phyloP scores from a whole-genome alignment of 2,113 vertebrate genomes.

The Apus apus region DNA sequence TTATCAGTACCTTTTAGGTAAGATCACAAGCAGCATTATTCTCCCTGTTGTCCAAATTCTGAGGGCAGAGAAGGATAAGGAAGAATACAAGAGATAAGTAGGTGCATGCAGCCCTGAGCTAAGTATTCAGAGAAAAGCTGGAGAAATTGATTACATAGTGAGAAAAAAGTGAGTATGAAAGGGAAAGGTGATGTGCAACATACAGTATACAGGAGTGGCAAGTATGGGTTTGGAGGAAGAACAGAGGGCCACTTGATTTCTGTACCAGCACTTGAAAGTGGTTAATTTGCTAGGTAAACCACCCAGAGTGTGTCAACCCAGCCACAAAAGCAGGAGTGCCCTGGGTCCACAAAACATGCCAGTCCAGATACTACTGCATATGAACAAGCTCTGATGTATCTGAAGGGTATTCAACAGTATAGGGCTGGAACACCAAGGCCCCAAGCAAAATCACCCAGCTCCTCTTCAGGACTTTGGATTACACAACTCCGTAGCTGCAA shows the following conservation, averaged over 20 bases:
- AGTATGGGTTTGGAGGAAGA: not conserved
- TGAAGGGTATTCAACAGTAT: not conserved
- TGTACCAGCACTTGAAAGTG: rapidly evolving
- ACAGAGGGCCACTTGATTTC: not conserved
- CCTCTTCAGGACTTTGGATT: not conserved
- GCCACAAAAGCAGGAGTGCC: not conserved
- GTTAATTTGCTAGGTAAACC: not conserved
- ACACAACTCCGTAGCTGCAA: not conserved
- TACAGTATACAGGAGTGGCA: not conserved
- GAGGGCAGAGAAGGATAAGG: not conserved
- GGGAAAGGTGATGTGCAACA: not conserved
- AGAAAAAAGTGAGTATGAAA: not conserved
- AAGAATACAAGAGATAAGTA: not conserved
- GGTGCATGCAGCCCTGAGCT: not conserved
- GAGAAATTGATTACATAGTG: not conserved
- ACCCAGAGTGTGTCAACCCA: not conserved
- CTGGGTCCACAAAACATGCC: not conserved
- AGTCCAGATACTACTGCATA: not conserved
- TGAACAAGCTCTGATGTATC: not conserved
- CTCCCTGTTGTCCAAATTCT: not conserved
- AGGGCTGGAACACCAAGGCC: not conserved
- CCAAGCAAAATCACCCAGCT: not conserved
- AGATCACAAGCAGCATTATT: not conserved
- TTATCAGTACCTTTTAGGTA: not conserved
- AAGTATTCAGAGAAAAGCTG: not conserved